phyloP scores from a whole-genome alignment of 1,140 invertebrate genomes.

The Brachionus koreanus region DNA sequence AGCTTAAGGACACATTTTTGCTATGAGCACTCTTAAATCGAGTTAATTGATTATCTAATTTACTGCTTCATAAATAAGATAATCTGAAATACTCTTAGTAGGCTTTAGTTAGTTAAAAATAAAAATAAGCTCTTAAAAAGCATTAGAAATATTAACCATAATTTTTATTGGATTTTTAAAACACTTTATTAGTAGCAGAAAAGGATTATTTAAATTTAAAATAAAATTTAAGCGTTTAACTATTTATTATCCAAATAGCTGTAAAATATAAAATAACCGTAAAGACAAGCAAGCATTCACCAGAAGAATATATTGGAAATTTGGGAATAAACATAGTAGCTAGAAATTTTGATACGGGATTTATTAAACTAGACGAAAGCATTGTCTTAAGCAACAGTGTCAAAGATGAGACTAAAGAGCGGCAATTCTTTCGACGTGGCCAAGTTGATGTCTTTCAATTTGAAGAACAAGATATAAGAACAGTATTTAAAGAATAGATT shows the following conservation, averaged over 20 bases:
- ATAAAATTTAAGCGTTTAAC: background rate
- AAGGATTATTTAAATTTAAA: background rate
- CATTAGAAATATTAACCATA: too few species aligned
- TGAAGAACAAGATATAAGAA: constrained; percentile 43
- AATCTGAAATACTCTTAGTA: too few species aligned
- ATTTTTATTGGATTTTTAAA: too few species aligned
- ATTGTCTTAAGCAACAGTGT: background rate
- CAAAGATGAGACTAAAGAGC: background rate
- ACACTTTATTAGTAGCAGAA: too few species aligned
- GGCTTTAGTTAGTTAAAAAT: too few species aligned
- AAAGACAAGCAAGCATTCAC: constrained; percentile 27
- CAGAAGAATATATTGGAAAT: constrained; percentile 26
- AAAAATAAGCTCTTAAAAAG: too few species aligned
- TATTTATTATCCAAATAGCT: background rate
- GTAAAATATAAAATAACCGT: constrained; percentile 39
- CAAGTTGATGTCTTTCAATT: constrained; percentile 36
- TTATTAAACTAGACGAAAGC: constrained; percentile 36
- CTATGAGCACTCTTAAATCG: too few species aligned
- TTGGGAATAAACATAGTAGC: constrained; percentile 36
- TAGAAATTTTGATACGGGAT: constrained; percentile 35
- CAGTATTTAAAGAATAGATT: too few species aligned
- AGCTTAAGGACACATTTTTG: too few species aligned
- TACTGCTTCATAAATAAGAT: too few species aligned
- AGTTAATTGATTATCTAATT: too few species aligned
- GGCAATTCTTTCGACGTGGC: background rate